Conservation (phyloP, 2,113 vertebrate species). For the Cottus gobio region DNA sequence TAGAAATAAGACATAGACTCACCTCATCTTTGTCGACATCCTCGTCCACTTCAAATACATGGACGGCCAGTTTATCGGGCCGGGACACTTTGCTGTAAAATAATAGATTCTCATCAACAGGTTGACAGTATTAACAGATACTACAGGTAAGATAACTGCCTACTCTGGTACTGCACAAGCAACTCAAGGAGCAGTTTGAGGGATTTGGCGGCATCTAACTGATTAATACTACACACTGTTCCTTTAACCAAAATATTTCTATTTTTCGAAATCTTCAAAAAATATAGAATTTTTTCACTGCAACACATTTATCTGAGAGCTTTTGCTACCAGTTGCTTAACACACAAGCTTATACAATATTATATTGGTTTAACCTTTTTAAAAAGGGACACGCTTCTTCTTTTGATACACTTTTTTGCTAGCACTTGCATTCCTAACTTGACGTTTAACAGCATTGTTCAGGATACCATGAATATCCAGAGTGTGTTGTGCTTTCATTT, state of each 20-base stretch:
- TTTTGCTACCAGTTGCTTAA: not conserved
- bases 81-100: constrained; percentile 89
- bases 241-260: not conserved
- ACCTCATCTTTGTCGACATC: constrained; percentile 99
- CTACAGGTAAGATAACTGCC: not conserved
- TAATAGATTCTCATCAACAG: not conserved
- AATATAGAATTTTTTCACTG: not conserved
- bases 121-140: not conserved
- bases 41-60: constrained; percentile 98
- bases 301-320: not conserved
- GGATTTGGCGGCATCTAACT: not conserved
- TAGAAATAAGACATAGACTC: constrained; percentile 48
- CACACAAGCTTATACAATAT: not conserved
- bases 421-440: not conserved
- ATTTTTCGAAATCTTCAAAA: not conserved
- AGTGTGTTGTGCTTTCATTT: constrained; percentile 2
- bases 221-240: not conserved
- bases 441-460: not conserved
- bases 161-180: not conserved
- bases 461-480: not conserved
- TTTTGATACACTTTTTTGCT: not conserved
- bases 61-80: constrained; percentile 93
- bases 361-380: not conserved
- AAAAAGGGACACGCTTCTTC: not conserved
- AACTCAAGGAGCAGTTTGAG: not conserved